Base-by-base conservation (phyloP, 2,888 invertebrate genomes). In the Ichneumoninae sp. region DNA sequence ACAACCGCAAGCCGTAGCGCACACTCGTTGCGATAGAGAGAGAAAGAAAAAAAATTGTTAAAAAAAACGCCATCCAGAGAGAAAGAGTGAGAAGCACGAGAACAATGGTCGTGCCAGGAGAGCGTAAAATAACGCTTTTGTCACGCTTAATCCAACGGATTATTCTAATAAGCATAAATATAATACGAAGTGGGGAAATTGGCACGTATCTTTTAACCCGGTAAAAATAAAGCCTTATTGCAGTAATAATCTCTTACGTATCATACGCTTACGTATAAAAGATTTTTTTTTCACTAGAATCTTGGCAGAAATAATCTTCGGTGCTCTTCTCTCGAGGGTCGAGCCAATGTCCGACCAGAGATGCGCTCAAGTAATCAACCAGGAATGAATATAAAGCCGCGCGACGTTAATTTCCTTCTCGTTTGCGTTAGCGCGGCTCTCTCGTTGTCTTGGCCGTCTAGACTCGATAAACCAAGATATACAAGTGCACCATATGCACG, bases 401-500 rank as follows among this genome's bases (percentile, higher is more conserved):
- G 40, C 71, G 54, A 74, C 72, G 86, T 85, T 85, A 87, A 87
- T 87, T 86, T 85, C 78, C 77, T 50, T 83, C 80, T 85, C 85
- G 74, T 85, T 83, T 77, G 74, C 70, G 65, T 54, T 60, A 70
- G 70, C 52, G 65, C 30, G 47, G 13, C 60, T 54, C 69, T 52
- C 71, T 70, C 87, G 84, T 87, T 86, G 86, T 87, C 87, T 87
- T 86, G 85, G 66, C 82, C 74, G 87, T 87, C 87, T 87, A 87
- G 87, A 87, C 87, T 86, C 86, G 87, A 87, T 87, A 87, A 87
- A 87, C 86, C 85, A 76, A 85, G 85, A 85, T 84, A 85, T 60
- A 83, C 85, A 82, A 81, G 86, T 87, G 87, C 86, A 87, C 86
- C 86, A 84, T 86, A 85, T 86, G 87, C 85, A 86, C 76, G 60